A percentile compares a stretch with the other conserved stretches of the same genome.
phyloP scores from a whole-genome alignment of 2,797 vertebrate species.

The Simalia tracyae region DNA sequence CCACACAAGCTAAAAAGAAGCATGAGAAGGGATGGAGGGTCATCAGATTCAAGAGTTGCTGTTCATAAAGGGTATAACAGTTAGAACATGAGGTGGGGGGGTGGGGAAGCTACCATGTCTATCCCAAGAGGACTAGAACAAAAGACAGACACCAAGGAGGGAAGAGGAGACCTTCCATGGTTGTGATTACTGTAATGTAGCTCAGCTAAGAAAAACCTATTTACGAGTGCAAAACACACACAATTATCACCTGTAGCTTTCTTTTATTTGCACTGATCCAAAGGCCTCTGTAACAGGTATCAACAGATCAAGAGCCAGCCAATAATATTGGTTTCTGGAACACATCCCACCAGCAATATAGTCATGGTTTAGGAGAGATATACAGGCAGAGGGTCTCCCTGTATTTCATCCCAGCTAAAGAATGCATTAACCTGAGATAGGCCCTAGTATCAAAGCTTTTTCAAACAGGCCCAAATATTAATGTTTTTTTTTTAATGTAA shows the following conservation, averaged over 20 bases:
- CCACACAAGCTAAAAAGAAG: background rate
- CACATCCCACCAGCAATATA: background rate
- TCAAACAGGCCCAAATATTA: background rate
- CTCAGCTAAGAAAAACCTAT: background rate
- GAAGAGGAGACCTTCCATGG: background rate
- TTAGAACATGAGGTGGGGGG: no score
- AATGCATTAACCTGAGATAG: background rate
- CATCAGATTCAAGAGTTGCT: fast-evolving
- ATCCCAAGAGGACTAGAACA: background rate
- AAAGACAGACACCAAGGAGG: no score
- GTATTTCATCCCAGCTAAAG: background rate
- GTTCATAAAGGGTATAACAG: no score
- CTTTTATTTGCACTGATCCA: background rate
- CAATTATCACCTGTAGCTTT: background rate
- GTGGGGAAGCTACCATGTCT: background rate
- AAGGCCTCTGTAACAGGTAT: background rate
- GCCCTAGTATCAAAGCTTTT: background rate
- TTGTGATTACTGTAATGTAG: background rate
- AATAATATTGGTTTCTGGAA: background rate
- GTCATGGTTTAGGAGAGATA: conserved; percentile 20
- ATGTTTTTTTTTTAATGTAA: background rate
- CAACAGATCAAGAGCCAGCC: background rate
- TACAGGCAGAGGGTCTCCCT: background rate
- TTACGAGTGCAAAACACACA: background rate
- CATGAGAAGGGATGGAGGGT: background rate